Conservation (phyloP, 2,797 vertebrate genomes). For the Mus minutoides region DNA sequence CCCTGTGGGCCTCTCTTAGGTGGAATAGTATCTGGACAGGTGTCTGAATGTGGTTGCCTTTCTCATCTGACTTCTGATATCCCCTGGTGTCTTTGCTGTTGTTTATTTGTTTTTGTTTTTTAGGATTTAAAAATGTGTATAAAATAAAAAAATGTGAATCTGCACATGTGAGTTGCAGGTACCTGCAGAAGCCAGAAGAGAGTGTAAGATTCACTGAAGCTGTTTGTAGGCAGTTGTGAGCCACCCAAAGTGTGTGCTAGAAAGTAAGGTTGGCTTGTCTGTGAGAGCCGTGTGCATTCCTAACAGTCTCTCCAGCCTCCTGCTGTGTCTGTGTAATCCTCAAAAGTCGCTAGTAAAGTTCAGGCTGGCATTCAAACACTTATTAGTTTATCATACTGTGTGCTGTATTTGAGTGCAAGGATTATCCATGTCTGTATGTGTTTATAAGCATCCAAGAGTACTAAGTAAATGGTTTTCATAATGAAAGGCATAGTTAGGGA, state of each 20-base stretch:
- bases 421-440: background rate
- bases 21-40: background rate
- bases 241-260: background rate
- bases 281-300: background rate
- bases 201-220: background rate
- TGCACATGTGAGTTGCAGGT: background rate
- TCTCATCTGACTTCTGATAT: background rate
- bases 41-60: accelerated
- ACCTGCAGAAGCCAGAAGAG: background rate
- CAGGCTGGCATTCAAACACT: background rate
- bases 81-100: background rate
- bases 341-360: background rate
- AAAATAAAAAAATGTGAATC: background rate
- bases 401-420: background rate
- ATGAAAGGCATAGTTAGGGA: background rate
- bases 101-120: background rate
- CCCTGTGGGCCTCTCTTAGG: background rate
- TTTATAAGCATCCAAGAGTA: background rate
- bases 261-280: background rate
- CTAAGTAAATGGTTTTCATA: background rate
- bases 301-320: background rate
- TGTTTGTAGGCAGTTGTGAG: background rate
- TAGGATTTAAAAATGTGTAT: background rate
- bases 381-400: background rate
- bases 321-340: background rate